Evolutionary conservation across 2,113 vertebrate genomes (phyloP), one percentile per base, ranked within the genome.

Genomic region (Ifrita kowaldi): DNA sequence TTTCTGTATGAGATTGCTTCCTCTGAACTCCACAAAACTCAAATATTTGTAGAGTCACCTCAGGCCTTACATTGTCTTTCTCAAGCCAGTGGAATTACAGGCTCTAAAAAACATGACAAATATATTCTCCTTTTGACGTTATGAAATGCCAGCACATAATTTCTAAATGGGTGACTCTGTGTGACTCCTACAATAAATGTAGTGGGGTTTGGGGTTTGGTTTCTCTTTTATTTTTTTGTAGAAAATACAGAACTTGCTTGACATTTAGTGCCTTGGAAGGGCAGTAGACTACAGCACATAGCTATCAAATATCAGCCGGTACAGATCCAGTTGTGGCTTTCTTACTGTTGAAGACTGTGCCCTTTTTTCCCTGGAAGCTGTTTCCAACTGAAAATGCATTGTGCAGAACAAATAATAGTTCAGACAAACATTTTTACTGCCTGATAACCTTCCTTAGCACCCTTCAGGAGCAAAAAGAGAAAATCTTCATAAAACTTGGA

Each of bases 101-200:
- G 9, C 32, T 77, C 46, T 73, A 88, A 73, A 89, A 89, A 69
- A 20, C 7, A 64, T 44, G 8, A 7, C 16, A 42, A 52, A 87
- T 85, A 47, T 12, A 76, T 14, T 55, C 10, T 78, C 27, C 11
- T 82, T 87, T 59, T 59, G 27, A 30, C 60, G 21, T 13, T 52
- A 27, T 39, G 9, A 81, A 94, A 69, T 41, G 16, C 2, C 41
- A 76, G 22, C 9, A 53, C 4, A 32, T 39, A 21, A 53, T 74
- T 89, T 74, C 41, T 81, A 60, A 69, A 56, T n/a, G 10, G 28
- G 6, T 6, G 23, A 65, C 17, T 44, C 23, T 30, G 8, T 39
- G 8, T 6, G 20, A 65, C 19, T 44, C 27, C 56, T 39, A 44
- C 0, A 32, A 41, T 22, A 60, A 73, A 56, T 0, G 0, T 13